Conservation (phyloP, 2,113 vertebrate species). For the Oryzias melastigma region DNA sequence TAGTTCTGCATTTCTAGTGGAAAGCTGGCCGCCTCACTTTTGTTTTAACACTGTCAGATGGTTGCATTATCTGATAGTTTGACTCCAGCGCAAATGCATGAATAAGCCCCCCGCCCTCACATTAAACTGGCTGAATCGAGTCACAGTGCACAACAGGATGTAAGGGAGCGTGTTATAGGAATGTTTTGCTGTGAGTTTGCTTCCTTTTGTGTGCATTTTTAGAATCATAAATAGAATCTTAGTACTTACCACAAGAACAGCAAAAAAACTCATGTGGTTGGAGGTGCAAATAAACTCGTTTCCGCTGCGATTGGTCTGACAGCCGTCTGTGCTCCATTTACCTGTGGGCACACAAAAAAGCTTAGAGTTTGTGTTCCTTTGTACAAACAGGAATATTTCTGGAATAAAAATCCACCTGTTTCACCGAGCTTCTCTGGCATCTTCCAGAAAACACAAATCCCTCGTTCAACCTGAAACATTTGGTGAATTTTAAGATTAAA, state of each 20-base stretch:
- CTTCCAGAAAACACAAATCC: conserved; percentile 72
- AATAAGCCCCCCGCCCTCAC: no score
- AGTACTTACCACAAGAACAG: conserved; percentile 84
- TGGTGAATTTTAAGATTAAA: neutral
- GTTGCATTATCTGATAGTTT: no score
- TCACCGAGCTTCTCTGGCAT: neutral
- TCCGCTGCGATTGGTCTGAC: conserved; percentile 22
- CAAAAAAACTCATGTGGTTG: conserved; percentile 86
- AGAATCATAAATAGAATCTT: neutral
- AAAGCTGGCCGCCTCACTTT: no score
- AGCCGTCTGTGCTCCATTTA: conserved; percentile 76
- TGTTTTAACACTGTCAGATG: no score
- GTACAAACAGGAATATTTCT: neutral
- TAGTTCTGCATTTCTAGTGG: no score
- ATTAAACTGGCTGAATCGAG: no score
- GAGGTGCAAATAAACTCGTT: conserved; percentile 77
- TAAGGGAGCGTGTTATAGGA: no score
- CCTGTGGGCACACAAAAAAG: conserved; percentile 45
- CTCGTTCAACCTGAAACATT: conserved; percentile 51
- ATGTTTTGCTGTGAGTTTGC: no score
- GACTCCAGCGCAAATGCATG: no score
- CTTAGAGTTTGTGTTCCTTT: neutral
- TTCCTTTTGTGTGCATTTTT: neutral
- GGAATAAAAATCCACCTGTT: neutral
- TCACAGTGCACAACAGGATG: no score